Evolutionary conservation across 2,797 vertebrate genomes (phyloP).

Genomic region (Schizopygopsis malacanthus): DNA sequence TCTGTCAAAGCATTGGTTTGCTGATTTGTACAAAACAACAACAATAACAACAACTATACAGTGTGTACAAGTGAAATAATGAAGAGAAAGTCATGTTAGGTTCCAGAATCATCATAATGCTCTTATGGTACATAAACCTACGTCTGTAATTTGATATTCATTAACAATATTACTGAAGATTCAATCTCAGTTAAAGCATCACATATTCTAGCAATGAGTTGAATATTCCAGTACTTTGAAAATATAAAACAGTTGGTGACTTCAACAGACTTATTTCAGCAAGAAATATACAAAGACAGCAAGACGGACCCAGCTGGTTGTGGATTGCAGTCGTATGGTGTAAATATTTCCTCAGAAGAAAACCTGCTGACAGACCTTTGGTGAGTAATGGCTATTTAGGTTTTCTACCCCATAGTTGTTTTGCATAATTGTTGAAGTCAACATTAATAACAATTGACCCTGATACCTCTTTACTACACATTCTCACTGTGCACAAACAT

Average conservation of each 20-base stretch:
- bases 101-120: not conserved
- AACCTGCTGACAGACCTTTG: not conserved
- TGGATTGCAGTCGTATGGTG: not conserved
- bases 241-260: not conserved
- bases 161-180: not conserved
- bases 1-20: not conserved
- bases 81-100: not conserved
- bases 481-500: not conserved
- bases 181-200: not conserved
- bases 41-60: not conserved
- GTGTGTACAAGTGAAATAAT: not conserved
- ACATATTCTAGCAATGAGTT: not conserved
- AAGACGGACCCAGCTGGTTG: not conserved
- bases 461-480: not conserved
- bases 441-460: not conserved
- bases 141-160: not conserved
- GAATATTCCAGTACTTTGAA: not conserved
- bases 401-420: not conserved
- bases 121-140: not conserved
- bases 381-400: not conserved
- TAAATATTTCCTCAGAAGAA: not conserved
- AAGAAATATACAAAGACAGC: not conserved
- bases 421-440: not conserved
- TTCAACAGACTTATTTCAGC: not conserved
- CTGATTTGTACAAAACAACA: not conserved